Conservation (phyloP, 2,113 vertebrate genomes). For the Sigmodon hispidus region DNA sequence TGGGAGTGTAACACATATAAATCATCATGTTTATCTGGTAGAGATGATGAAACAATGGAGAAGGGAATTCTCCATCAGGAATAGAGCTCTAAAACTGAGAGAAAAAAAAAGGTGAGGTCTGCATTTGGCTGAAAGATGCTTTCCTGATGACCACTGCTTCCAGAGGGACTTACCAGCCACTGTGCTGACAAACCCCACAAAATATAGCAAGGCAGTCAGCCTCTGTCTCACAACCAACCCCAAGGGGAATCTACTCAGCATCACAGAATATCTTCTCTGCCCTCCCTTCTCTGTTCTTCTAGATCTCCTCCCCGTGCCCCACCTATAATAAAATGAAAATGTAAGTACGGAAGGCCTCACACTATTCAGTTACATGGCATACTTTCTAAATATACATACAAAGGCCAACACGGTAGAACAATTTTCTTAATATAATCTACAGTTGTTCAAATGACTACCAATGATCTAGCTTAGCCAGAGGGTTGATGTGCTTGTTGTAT, state of each 20-base stretch:
- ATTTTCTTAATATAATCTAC: constrained; percentile 9
- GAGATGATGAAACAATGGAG: not conserved
- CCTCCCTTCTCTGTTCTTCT: not conserved
- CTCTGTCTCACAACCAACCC: not conserved
- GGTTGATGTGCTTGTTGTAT: not conserved
- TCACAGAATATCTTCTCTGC: not conserved
- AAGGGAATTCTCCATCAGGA: not conserved
- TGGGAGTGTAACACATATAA: not conserved
- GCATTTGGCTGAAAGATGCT: not conserved
- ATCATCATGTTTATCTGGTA: not conserved
- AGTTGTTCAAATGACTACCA: not conserved
- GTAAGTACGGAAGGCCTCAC: not conserved
- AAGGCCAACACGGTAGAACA: not conserved
- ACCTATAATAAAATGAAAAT: constrained; percentile 58
- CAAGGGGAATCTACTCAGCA: not conserved
- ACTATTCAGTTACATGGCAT: not conserved
- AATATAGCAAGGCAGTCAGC: not conserved
- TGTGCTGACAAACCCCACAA: not conserved
- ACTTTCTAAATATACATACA: constrained; percentile 14
- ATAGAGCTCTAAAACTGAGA: not conserved
- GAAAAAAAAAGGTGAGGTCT: not conserved
- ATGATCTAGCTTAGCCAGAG: not conserved
- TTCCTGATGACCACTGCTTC: not conserved
- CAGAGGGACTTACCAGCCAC: not conserved
- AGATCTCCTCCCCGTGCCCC: not conserved